Evolutionary conservation across 2,797 vertebrate species (phyloP).

Genomic region (Trichosurus vulpecula): DNA sequence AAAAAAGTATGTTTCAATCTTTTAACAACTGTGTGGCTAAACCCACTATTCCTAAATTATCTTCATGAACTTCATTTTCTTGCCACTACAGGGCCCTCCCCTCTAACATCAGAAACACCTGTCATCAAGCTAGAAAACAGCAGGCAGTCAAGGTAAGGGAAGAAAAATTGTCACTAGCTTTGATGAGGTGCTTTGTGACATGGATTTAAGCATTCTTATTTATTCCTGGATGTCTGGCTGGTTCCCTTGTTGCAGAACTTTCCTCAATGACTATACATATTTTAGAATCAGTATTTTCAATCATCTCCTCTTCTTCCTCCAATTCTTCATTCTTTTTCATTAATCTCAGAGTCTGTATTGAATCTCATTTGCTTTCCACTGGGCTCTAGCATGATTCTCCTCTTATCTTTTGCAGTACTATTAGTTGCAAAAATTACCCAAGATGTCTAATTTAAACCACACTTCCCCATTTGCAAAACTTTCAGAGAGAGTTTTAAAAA

Average conservation of each 20-base stretch:
- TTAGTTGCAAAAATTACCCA: conserved; percentile 69
- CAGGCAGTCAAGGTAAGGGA: neutral
- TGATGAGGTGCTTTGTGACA: neutral
- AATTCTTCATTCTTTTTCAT: conserved; percentile 52
- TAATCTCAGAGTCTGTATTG: conserved; percentile 48
- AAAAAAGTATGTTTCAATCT: neutral
- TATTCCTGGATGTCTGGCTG: neutral
- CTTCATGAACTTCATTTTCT: neutral
- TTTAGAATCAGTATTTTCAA: neutral
- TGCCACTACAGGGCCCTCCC: no score
- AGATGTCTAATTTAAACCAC: conserved; percentile 66
- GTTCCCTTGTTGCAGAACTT: neutral
- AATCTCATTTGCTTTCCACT: conserved; percentile 60
- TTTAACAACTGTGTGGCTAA: neutral
- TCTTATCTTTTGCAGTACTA: conserved; percentile 61
- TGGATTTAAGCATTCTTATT: neutral
- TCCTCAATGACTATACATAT: neutral
- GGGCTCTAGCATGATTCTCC: conserved; percentile 54
- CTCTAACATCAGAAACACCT: neutral
- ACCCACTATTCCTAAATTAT: neutral
- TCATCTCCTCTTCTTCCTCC: conserved; percentile 12
- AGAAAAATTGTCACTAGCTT: neutral
- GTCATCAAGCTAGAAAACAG: no score
- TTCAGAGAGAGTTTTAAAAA: conserved; percentile 39
- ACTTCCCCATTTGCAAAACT: conserved; percentile 72